Conservation (phyloP, 2,888 invertebrate species). For the Hecatera dysodea region DNA sequence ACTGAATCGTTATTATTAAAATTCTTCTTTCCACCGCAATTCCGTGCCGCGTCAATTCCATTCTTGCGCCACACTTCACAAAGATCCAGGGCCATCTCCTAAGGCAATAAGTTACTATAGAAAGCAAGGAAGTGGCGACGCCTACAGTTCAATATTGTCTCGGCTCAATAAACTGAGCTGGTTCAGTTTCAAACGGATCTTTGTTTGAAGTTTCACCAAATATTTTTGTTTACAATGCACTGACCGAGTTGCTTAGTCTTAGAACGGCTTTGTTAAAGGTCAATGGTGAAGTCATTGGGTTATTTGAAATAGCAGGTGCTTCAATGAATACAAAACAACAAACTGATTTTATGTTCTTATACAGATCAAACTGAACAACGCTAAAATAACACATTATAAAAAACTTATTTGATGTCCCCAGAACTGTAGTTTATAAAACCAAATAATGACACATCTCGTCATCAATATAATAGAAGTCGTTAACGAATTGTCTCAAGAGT, state of each 20-base stretch:
- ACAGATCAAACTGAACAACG: neutral
- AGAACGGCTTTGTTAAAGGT: conserved; percentile 45
- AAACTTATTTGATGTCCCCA: no score
- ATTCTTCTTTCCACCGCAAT: conserved; percentile 47
- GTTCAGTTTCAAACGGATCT: conserved; percentile 72
- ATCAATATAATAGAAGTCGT: neutral
- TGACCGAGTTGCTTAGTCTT: conserved; percentile 54
- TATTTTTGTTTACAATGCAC: conserved; percentile 65
- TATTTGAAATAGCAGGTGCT: conserved; percentile 44
- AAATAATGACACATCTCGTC: no score
- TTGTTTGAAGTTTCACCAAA: conserved; percentile 69
- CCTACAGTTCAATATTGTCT: conserved; percentile 71
- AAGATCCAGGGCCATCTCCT: conserved; percentile 69
- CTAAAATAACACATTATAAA: neutral
- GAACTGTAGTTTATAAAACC: no score
- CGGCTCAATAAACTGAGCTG: conserved; percentile 80
- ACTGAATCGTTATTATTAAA: conserved; percentile 50
- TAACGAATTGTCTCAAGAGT: neutral
- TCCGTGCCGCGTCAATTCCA: conserved; percentile 58
- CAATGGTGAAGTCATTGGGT: conserved; percentile 36
- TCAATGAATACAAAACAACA: neutral
- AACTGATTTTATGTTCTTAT: neutral
- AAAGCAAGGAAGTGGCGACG: conserved; percentile 79
- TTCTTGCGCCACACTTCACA: conserved; percentile 67
- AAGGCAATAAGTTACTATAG: conserved; percentile 77